Evolutionary conservation across 2,113 vertebrate genomes (phyloP).

Genomic region (Columbina picui): DNA sequence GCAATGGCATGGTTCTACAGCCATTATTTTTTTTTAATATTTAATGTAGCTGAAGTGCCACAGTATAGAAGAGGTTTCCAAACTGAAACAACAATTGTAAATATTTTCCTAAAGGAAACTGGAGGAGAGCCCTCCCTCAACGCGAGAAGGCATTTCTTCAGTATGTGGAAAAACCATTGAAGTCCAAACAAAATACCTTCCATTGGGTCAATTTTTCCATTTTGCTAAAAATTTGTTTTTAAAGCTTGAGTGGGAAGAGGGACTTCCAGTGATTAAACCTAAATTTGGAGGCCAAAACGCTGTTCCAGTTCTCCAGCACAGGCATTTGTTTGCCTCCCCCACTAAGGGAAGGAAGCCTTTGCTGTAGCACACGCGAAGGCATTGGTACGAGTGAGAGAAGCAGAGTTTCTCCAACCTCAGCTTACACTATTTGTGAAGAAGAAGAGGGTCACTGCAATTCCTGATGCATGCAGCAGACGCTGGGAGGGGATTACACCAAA

Average conservation of each 20-base stretch:
- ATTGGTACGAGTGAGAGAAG: neutral
- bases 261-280: neutral
- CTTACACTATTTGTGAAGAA: neutral
- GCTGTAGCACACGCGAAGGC: neutral
- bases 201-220: neutral
- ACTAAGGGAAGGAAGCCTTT: neutral
- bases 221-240: neutral
- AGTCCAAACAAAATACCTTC: slow-evolving; percentile 30
- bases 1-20: neutral
- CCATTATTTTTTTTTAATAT: neutral
- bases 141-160: neutral
- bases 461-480: neutral
- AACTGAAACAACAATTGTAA: slow-evolving; percentile 20
- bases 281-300: neutral
- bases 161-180: slow-evolving; percentile 13
- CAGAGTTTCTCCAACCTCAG: neutral
- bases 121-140: neutral
- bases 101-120: slow-evolving; percentile 45
- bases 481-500: neutral
- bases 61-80: slow-evolving; percentile 12
- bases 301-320: fast-evolving
- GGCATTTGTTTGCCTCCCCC: neutral
- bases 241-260: neutral
- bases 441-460: neutral
- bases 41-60: slow-evolving; percentile 33